A percentile compares a stretch with the other conserved stretches of the same genome.
Conservation (phyloP, 2,888 invertebrate species). For the Cosmorhoe ocellata region DNA sequence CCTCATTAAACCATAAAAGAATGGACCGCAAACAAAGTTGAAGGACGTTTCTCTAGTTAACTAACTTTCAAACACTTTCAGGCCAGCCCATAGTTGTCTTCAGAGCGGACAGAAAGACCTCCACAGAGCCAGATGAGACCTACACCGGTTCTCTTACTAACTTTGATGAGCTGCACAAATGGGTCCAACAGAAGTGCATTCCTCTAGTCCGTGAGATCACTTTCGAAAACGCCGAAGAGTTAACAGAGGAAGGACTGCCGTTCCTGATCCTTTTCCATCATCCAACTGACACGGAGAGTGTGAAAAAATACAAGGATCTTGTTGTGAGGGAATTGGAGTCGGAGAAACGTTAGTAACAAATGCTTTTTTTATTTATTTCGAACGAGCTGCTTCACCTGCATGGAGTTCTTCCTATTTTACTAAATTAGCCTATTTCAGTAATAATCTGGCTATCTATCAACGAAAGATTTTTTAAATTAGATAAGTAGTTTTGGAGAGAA, state of each 20-base stretch:
- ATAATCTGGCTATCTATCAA: no score
- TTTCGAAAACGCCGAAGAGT: conserved; percentile 99
- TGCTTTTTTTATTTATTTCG: not conserved
- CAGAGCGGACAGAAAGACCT: conserved; percentile 89
- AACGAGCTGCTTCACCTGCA: no score
- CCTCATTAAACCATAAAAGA: no score
- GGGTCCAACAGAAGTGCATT: conserved; percentile 96
- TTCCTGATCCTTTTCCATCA: conserved; percentile 98
- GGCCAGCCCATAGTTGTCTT: conserved; percentile 92
- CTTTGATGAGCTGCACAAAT: conserved; percentile 93
- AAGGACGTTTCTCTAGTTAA: no score
- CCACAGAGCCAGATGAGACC: conserved; percentile 92
- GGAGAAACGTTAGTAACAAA: conserved; percentile 91
- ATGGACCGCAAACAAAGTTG: no score
- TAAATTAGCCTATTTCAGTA: no score
- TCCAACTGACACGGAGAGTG: conserved; percentile 90
- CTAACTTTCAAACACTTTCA: conserved; percentile 34
- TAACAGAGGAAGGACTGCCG: conserved; percentile 98
- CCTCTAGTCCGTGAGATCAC: conserved; percentile 99
- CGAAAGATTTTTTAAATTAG: no score
- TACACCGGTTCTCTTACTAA: conserved; percentile 87
- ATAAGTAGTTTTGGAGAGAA: no score
- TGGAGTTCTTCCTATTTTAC: no score
- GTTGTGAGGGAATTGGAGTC: conserved; percentile 89
- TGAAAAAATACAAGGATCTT: conserved; percentile 92